Conservation (phyloP, 2,888 invertebrate species). For the Tribolium freemani region DNA sequence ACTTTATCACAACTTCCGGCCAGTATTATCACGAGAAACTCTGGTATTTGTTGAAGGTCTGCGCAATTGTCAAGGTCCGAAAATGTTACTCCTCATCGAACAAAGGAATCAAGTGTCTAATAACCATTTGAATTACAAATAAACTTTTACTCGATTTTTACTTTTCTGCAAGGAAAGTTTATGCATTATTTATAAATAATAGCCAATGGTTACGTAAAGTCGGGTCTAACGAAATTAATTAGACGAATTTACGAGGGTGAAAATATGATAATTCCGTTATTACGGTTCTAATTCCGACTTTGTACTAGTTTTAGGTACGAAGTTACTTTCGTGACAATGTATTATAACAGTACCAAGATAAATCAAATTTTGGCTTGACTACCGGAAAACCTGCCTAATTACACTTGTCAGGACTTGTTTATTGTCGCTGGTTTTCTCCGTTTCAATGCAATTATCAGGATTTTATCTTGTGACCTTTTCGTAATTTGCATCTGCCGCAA, state of each 20-base stretch:
- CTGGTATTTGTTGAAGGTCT: background rate
- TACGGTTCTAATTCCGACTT: background rate
- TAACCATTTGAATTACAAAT: background rate
- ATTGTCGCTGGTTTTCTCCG: too few relatives aligned
- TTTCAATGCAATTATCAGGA: too few relatives aligned
- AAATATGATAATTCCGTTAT: background rate
- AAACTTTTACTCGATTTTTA: constrained; percentile 27
- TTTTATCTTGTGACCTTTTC: too few relatives aligned
- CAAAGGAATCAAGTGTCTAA: constrained; percentile 5
- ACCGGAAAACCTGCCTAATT: too few relatives aligned
- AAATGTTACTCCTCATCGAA: constrained; percentile 1
- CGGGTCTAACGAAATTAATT: too few relatives aligned
- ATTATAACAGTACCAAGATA: background rate
- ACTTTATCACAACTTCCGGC: too few relatives aligned
- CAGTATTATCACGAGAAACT: too few relatives aligned
- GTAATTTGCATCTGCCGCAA: too few relatives aligned
- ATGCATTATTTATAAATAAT: constrained; percentile 14
- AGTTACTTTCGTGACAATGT: background rate
- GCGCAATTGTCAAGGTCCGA: constrained; percentile 7
- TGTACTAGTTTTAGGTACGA: background rate
- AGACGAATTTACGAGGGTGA: background rate
- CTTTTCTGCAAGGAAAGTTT: constrained; percentile 16
- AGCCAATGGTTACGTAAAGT: constrained; percentile 3
- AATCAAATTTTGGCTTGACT: background rate
- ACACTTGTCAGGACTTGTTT: too few relatives aligned